phyloP scores from a whole-genome alignment of 2,888 invertebrate genomes.

The Meteorus colon region DNA sequence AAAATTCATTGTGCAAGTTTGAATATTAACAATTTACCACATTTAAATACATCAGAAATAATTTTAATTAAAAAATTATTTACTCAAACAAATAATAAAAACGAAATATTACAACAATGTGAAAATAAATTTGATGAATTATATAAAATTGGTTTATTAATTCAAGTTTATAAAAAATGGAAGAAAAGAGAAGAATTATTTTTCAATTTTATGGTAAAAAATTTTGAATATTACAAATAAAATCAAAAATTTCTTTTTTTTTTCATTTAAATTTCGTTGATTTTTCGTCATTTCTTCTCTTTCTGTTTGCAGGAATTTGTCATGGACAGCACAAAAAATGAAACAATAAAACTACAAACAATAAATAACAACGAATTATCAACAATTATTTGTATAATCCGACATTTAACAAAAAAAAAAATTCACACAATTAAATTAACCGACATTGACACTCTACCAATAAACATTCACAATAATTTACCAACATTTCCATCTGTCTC shows the following conservation, averaged over 20 bases:
- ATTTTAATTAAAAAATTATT: conserved; percentile 54
- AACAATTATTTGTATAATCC: conserved; percentile 54
- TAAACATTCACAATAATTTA: background rate
- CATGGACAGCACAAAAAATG: conserved; percentile 54
- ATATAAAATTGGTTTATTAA: conserved; percentile 50
- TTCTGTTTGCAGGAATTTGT: conserved; percentile 54
- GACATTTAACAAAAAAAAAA: conserved; percentile 53
- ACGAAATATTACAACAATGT: conserved; percentile 39
- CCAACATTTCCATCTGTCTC: conserved; percentile 48
- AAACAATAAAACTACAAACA: background rate
- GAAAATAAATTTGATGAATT: conserved; percentile 52
- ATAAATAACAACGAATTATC: conserved; percentile 52
- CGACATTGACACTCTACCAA: background rate
- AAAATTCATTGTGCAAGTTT: conserved; percentile 59
- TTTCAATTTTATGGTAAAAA: conserved; percentile 60
- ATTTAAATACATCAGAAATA: conserved; percentile 58
- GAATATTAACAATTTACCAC: conserved; percentile 55
- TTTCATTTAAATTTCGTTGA: no score
- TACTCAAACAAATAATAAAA: conserved; percentile 45
- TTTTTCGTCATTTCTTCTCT: background rate
- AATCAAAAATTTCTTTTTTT: background rate
- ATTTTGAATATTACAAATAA: no score
- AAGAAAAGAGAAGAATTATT: conserved; percentile 54
- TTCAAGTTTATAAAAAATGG: conserved; percentile 58
- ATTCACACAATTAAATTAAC: conserved; percentile 49